Evolutionary conservation across 2,113 vertebrate species (phyloP), one percentile per base, ranked within the genome.

Genomic region (Eupsittula cactorum): DNA sequence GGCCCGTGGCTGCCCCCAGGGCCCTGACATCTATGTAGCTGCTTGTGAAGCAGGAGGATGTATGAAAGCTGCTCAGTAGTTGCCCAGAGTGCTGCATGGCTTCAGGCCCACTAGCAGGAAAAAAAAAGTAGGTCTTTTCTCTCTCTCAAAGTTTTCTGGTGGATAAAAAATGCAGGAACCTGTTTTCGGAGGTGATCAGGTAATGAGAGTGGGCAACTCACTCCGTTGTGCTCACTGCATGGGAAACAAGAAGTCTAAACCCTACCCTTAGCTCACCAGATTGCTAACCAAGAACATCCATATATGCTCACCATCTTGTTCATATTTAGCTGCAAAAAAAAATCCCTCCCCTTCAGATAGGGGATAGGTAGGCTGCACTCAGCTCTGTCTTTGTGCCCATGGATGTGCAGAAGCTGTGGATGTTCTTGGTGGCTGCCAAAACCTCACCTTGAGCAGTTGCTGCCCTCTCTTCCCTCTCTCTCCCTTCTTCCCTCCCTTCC

Each of bases 91-190:
- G 55, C 16, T 35, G 37, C 46, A 90, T 91, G 53, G 84, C 86
- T 96, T 93, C 83, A 94, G 92, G 89, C 71, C 73, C 33, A 91
- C 28, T 44, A 27, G 50, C 47, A 87, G 35, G 8, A 18, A 18
- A 46, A 44, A 21, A 41, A 76, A 94, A 92, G 67, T 79, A 79
- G 63, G 59, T 90, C 59, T 96, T 57, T 93, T 55, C 76, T 85
- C 75, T 81, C 75, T 88, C 63, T 96, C 62, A 33, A 82, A 77
- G 59, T 77, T 87, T 81, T 47, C 82, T 91, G 60, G 64, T 59
- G 15, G 50, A 91, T 86, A 35, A 94, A 92, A 94, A 91, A 94
- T 52, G 53, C 35, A 87, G 76, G 35, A 86, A 70, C 67, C 65
- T 93, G 90, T 92, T 96, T 94, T 81, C 50, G 44, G 52, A 93